Evolutionary conservation across 2,888 invertebrate species (phyloP).

Genomic region (Aspidapion aeneum): DNA sequence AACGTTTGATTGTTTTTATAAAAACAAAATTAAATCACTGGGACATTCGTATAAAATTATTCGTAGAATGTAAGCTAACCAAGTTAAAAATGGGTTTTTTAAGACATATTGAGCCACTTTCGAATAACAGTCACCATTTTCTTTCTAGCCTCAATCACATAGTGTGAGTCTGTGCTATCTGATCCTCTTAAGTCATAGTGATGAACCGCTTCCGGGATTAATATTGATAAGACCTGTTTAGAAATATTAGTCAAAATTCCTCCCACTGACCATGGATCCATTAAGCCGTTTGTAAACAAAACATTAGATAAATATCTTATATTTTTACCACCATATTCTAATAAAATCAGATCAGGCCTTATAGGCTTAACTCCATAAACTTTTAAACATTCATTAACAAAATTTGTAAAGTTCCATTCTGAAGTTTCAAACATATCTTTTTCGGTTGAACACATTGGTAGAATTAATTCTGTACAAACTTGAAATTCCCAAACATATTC

Average conservation of each 20-base stretch:
- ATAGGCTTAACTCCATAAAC: constrained; percentile 62
- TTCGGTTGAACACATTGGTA: constrained; percentile 78
- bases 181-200: constrained; percentile 75
- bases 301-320: constrained; percentile 66
- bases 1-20: too few relatives aligned
- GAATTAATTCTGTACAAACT: constrained; percentile 95
- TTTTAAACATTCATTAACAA: constrained; percentile 63
- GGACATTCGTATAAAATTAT: too few relatives aligned
- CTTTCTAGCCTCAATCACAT: constrained; percentile 60
- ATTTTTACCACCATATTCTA: constrained; percentile 78
- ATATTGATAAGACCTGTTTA: constrained; percentile 60
- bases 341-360: constrained; percentile 55
- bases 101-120: constrained; percentile 55
- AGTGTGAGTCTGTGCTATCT: constrained; percentile 60
- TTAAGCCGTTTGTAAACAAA: constrained; percentile 77
- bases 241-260: constrained; percentile 71
- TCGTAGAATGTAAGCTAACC: too few relatives aligned
- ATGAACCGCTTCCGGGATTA: constrained; percentile 81
- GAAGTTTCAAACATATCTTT: constrained; percentile 80
- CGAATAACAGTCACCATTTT: constrained; percentile 60
- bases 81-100: too few relatives aligned
- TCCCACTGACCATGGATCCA: constrained; percentile 87
- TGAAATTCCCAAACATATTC: constrained; percentile 80
- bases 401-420: constrained; percentile 69
- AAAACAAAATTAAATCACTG: too few relatives aligned